Percentiles rank a stretch among this genome's conserved stretches.
Conservation (phyloP, 2,113 vertebrate species). For the Petrocephalus microphthalmus region DNA sequence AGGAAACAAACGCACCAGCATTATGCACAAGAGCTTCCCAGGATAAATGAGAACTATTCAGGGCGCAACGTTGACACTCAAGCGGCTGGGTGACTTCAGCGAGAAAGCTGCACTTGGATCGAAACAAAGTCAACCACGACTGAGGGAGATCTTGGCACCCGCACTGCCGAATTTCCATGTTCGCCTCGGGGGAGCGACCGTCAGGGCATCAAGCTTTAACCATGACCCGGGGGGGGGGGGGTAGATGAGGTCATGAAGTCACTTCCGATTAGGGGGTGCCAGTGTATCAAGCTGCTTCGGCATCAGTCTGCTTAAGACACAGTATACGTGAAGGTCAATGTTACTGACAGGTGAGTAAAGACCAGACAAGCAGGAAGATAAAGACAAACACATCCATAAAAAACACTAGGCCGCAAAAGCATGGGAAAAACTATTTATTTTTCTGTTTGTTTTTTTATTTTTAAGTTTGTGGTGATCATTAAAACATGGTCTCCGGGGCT, state of each 20-base stretch:
- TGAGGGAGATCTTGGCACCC: background rate
- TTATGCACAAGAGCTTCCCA: background rate
- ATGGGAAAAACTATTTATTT: background rate
- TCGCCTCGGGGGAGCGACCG: background rate
- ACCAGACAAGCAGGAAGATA: background rate
- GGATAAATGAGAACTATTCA: background rate
- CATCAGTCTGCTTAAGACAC: background rate
- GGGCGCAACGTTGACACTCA: background rate
- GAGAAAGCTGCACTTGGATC: background rate
- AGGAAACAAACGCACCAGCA: background rate
- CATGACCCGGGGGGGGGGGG: too few species aligned
- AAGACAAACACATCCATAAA: background rate
- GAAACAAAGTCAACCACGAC: background rate
- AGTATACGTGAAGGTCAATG: background rate
- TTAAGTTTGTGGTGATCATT: background rate
- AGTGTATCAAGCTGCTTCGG: background rate
- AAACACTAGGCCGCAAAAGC: background rate
- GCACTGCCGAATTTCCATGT: background rate
- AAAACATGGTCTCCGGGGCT: background rate
- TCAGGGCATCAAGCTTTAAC: background rate
- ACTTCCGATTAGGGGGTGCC: background rate
- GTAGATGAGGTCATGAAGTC: too few species aligned
- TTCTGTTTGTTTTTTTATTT: background rate
- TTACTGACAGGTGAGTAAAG: background rate
- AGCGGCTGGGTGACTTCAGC: background rate